These are phyloP conservation scores for Brachionus paranguensis DNA, from an alignment of 1,140 invertebrate species.

Conservation along the genomic window DNA sequence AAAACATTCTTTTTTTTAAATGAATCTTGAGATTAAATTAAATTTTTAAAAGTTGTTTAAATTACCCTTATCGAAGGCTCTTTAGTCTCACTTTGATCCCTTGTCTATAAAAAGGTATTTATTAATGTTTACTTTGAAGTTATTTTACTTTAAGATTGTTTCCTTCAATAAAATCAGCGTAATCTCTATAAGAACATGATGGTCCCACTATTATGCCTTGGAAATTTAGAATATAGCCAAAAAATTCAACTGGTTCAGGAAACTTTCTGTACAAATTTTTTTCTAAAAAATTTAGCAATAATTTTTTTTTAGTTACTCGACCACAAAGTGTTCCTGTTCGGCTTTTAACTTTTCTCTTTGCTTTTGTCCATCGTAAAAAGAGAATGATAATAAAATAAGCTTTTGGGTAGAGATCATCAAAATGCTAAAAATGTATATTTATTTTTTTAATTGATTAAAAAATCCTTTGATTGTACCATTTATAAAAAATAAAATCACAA, in stretches of 20 bases:
- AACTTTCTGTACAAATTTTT: neutral
- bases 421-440: conserved; percentile 58
- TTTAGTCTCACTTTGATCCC: neutral
- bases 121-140: neutral
- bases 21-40: neutral
- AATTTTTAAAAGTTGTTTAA: neutral
- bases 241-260: conserved; percentile 36
- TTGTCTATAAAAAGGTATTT: neutral
- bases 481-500: too few relatives aligned
- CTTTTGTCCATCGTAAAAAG: conserved; percentile 72
- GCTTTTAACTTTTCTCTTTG: neutral
- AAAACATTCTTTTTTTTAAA: neutral
- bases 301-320: neutral
- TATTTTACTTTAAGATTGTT: neutral
- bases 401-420: conserved; percentile 96
- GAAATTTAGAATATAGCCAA: conserved; percentile 41
- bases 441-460: neutral
- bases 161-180: conserved; percentile 39
- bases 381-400: conserved; percentile 83
- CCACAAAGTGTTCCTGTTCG: neutral
- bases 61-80: neutral
- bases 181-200: conserved; percentile 39
- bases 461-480: neutral
- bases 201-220: conserved; percentile 41
- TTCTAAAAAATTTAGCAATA: neutral